phyloP scores from a whole-genome alignment of 2,888 invertebrate species.

The Octodonta nipae region DNA sequence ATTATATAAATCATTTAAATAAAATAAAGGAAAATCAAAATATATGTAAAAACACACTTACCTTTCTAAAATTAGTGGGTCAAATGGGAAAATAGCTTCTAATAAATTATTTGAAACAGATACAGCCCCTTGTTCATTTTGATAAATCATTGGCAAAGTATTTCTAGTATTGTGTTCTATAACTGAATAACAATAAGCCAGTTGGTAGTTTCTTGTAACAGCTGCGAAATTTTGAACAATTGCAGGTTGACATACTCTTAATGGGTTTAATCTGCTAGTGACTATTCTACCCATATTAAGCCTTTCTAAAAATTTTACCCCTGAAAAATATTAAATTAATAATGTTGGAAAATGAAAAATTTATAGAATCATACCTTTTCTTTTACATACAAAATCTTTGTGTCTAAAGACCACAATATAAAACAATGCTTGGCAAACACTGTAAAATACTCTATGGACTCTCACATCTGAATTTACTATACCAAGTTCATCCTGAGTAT shows the following conservation, averaged over 20 bases:
- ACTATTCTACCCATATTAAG: constrained; percentile 77
- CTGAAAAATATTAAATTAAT: too few relatives aligned
- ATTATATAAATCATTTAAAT: too few relatives aligned
- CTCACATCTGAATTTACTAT: constrained; percentile 45
- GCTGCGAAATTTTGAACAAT: constrained; percentile 71
- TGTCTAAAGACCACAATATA: constrained; percentile 84
- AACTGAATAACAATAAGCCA: constrained; percentile 83
- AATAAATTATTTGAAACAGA: constrained; percentile 35
- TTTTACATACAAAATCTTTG: constrained; percentile 61
- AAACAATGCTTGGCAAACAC: constrained; percentile 83
- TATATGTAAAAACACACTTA: too few relatives aligned
- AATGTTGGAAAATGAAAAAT: neutral
- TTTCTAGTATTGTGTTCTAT: constrained; percentile 70
- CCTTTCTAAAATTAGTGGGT: constrained; percentile 67
- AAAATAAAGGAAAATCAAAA: too few relatives aligned
- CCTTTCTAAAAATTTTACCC: constrained; percentile 62
- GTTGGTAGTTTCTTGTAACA: constrained; percentile 68
- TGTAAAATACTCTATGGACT: constrained; percentile 79
- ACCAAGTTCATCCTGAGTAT: constrained; percentile 46
- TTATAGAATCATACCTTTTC: constrained; percentile 51
- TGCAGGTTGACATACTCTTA: constrained; percentile 64
- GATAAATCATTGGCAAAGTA: constrained; percentile 44
- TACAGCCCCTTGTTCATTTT: constrained; percentile 35
- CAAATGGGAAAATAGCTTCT: constrained; percentile 74
- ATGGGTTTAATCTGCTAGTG: constrained; percentile 74